These are phyloP conservation scores for Apamea epomidion DNA, from an alignment of 2,888 invertebrate species.

Conservation along the genomic window DNA sequence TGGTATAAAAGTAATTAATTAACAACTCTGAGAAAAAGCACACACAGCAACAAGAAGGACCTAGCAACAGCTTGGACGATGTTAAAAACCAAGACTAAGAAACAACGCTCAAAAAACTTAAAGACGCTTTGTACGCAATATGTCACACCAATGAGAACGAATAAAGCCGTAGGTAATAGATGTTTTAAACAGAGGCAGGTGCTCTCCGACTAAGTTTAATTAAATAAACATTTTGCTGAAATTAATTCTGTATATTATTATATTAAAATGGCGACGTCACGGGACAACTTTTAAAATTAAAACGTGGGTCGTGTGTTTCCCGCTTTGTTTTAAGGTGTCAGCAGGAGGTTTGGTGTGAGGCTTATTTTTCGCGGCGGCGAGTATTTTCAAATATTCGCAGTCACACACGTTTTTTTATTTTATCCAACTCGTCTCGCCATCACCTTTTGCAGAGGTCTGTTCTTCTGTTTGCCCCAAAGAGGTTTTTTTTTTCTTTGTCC, in stretches of 20 bases:
- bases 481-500: background rate
- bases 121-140: conserved; percentile 23
- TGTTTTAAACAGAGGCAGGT: conserved; percentile 54
- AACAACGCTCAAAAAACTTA: background rate
- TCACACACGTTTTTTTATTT: background rate
- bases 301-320: conserved; percentile 26
- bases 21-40: no score
- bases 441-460: background rate
- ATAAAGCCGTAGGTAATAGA: conserved; percentile 53
- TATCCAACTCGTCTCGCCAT: no score
- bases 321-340: conserved; percentile 1
- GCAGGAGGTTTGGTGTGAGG: background rate
- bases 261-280: conserved; percentile 49
- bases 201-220: conserved; percentile 55
- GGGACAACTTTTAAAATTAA: conserved; percentile 59
- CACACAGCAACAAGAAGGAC: no score
- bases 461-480: accelerated
- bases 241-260: conserved; percentile 59
- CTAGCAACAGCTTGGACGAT: background rate
- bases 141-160: conserved; percentile 47
- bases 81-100: background rate
- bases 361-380: no score
- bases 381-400: no score
- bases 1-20: no score
- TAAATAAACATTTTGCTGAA: conserved; percentile 62